Conservation (phyloP, 2,888 invertebrate genomes). For the Hypsopygia costalis region DNA sequence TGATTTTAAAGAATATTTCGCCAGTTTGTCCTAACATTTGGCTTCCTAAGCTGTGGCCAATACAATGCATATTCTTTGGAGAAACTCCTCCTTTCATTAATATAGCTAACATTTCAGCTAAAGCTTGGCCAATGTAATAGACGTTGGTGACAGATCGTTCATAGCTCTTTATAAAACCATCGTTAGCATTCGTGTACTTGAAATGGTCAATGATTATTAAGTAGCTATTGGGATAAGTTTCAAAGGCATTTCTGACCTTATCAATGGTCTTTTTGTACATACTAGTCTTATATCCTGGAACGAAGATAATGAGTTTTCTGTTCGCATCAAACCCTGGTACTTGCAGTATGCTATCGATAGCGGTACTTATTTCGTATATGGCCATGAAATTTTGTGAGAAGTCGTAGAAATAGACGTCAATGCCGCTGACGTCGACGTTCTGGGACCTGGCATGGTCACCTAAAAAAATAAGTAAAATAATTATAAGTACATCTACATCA, state of each 20-base stretch:
- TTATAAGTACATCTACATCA: too few species aligned
- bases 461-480: background rate
- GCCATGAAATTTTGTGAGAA: conserved; percentile 39
- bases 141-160: conserved; percentile 62
- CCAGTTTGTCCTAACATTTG: conserved; percentile 63
- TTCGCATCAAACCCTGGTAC: conserved; percentile 41
- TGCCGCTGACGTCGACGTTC: background rate
- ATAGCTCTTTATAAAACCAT: conserved; percentile 56
- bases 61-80: conserved; percentile 54
- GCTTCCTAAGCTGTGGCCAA: conserved; percentile 66
- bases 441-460: background rate
- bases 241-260: conserved; percentile 53
- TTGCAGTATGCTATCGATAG: conserved; percentile 48
- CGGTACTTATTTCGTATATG: conserved; percentile 43
- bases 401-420: conserved; percentile 50
- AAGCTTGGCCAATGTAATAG: conserved; percentile 58
- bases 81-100: conserved; percentile 47
- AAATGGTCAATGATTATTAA: conserved; percentile 69
- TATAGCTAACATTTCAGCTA: conserved; percentile 47
- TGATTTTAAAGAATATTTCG: conserved; percentile 40
- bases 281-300: conserved; percentile 60
- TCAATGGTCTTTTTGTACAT: conserved; percentile 58
- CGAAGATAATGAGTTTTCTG: conserved; percentile 55
- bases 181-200: conserved; percentile 54
- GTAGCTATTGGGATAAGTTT: conserved; percentile 54